phyloP scores from a whole-genome alignment of 1,140 invertebrate species.

The Papilio machaon region DNA sequence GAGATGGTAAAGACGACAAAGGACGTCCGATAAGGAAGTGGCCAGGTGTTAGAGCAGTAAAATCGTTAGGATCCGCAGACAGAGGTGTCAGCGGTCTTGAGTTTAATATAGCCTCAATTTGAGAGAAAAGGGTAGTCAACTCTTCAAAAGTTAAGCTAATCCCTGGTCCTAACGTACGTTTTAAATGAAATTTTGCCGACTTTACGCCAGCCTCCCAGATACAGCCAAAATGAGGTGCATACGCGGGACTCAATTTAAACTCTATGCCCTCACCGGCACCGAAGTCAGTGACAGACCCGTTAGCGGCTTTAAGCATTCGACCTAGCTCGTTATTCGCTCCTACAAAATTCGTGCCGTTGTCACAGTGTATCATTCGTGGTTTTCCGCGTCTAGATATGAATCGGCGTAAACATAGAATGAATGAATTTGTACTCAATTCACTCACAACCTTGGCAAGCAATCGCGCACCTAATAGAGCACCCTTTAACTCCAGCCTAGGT shows the following conservation, averaged over 20 bases:
- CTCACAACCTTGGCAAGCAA: neutral
- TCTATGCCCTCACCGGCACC: neutral
- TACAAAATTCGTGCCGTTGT: too few relatives aligned
- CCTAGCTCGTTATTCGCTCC: neutral
- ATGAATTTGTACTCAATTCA: too few relatives aligned
- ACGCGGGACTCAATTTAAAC: neutral
- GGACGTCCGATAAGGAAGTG: too few relatives aligned
- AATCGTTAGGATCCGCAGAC: too few relatives aligned
- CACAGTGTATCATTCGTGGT: too few relatives aligned
- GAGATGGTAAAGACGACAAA: too few relatives aligned
- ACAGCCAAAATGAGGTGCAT: neutral
- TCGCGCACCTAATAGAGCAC: conserved; percentile 10
- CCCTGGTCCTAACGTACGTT: neutral
- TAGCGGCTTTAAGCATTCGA: neutral
- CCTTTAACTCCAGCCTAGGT: conserved; percentile 20
- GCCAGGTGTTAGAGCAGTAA: too few relatives aligned
- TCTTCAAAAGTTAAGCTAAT: neutral
- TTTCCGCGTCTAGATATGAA: too few relatives aligned
- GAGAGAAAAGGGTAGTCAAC: neutral
- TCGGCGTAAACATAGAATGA: too few relatives aligned
- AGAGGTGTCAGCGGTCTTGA: too few relatives aligned
- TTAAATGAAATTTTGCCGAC: neutral
- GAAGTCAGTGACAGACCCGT: neutral
- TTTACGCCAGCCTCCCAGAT: conserved; percentile 9
- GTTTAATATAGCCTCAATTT: neutral